Base-by-base conservation (phyloP, 1,140 invertebrate species). In the Druon quercuslanigerum region DNA sequence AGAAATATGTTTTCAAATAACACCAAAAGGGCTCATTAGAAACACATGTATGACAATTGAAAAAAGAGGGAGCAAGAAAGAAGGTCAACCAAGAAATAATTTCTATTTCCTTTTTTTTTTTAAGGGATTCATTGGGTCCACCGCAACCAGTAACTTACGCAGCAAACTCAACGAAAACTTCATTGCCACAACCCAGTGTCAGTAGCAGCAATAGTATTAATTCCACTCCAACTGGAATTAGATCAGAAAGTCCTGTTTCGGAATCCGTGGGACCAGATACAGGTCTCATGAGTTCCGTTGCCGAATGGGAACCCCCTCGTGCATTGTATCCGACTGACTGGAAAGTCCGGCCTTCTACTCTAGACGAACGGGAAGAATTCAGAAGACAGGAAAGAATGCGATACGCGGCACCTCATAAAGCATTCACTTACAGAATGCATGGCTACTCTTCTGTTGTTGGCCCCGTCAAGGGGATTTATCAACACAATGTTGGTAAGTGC, bases 381-480 rank as follows among this genome's bases (percentile, higher is more conserved):
- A 93, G 96, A 66, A 92, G 94, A 77, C 96, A 97, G 87, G 94
- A 96, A 89, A 88, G 93, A 40, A 88, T 93, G 82, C 91, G 96
- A 20, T 98, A 97, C 88, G 94, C 95, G 71, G 95, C 95, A 79
- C 97, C 97, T 5, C 96, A 97, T 85, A 95, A 95, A 86, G 95
- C 96, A 0, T 98, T 96, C 84, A 97, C 96, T 0, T 98, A 96
- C 86, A 92, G 93, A 50, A 93, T 96, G 92, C 95, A 98, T 90
- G 95, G 95, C 3, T 97, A 97, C 85, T 95, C 96, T 80, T 96
- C 95, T 51, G 96, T 97, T 19, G 97, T 98, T 2, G 97, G 97
- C 1, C 97, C 97, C 2, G 94, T 98, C 0, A 97, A 97, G 90
- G 96, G 96, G 46, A 96, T 97, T 81, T 96, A 96, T 83, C 94